phyloP scores from a whole-genome alignment of 2,888 invertebrate species.

The Eucera pruinosa region DNA sequence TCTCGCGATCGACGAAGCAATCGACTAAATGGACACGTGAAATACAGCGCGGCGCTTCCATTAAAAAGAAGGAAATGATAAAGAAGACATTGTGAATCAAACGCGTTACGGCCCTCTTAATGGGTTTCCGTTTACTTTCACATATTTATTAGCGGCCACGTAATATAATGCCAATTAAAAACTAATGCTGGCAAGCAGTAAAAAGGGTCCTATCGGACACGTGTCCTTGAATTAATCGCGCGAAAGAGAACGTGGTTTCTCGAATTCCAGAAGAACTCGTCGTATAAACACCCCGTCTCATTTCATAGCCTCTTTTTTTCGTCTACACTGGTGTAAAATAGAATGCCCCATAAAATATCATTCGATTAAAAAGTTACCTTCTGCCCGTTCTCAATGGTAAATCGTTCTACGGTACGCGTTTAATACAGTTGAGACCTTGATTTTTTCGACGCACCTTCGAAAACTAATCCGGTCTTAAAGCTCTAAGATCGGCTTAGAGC shows the following conservation, averaged over 20 bases:
- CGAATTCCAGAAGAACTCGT: background rate
- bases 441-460: slow-evolving; percentile 51
- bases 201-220: background rate
- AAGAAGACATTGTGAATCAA: slow-evolving; percentile 45
- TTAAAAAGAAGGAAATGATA: slow-evolving; percentile 54
- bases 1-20: slow-evolving; percentile 54
- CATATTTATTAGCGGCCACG: slow-evolving; percentile 49
- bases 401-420: background rate
- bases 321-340: no score
- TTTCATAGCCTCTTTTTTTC: background rate
- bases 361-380: slow-evolving; percentile 5
- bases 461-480: slow-evolving; percentile 66
- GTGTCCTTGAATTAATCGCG: slow-evolving; percentile 35
- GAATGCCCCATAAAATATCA: background rate
- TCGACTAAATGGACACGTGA: slow-evolving; percentile 54
- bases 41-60: slow-evolving; percentile 49
- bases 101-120: slow-evolving; percentile 37
- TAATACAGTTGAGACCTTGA: slow-evolving; percentile 31
- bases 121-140: slow-evolving; percentile 42
- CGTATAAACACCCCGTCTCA: background rate
- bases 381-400: background rate
- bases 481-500: slow-evolving; percentile 57
- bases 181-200: slow-evolving; percentile 21
- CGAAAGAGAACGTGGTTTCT: background rate
- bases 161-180: slow-evolving; percentile 56